Evolutionary conservation across 2,888 invertebrate species (phyloP).

Genomic region (Tetragonula carbonaria): DNA sequence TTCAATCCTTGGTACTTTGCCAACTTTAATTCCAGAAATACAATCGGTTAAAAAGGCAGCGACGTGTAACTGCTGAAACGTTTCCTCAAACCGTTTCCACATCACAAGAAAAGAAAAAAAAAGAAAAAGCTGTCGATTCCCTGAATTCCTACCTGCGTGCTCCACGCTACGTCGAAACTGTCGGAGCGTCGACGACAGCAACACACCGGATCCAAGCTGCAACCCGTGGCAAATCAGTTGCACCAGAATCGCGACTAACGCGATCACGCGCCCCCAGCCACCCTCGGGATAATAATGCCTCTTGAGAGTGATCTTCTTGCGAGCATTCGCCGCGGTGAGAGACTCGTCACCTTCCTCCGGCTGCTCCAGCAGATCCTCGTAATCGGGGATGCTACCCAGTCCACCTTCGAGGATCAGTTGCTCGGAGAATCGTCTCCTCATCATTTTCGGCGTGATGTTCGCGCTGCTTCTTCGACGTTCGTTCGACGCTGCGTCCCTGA

Average conservation of each 20-base stretch:
- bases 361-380: slow-evolving; percentile 71
- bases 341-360: slow-evolving; percentile 73
- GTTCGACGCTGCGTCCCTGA: slow-evolving; percentile 9
- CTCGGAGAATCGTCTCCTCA: slow-evolving; percentile 78
- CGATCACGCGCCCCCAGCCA: slow-evolving; percentile 94
- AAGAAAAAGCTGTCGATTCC: neutral
- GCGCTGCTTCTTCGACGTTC: slow-evolving; percentile 63
- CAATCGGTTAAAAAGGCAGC: neutral
- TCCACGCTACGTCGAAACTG: slow-evolving; percentile 60
- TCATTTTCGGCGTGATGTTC: slow-evolving; percentile 77
- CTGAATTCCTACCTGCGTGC: slow-evolving; percentile 71
- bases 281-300: slow-evolving; percentile 93
- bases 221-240: slow-evolving; percentile 91
- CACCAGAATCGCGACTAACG: slow-evolving; percentile 88
- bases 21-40: neutral
- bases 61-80: neutral
- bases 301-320: slow-evolving; percentile 76
- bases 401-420: slow-evolving; percentile 79
- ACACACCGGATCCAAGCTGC: slow-evolving; percentile 87
- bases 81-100: neutral
- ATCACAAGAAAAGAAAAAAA: too few species aligned
- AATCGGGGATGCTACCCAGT: slow-evolving; percentile 68
- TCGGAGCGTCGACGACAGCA: slow-evolving; percentile 58
- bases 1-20: neutral
- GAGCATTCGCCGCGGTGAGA: slow-evolving; percentile 74